Base-by-base conservation (phyloP, 92 coral and sea anemone genomes). In the Zoanthus sansibaricus region DNA sequence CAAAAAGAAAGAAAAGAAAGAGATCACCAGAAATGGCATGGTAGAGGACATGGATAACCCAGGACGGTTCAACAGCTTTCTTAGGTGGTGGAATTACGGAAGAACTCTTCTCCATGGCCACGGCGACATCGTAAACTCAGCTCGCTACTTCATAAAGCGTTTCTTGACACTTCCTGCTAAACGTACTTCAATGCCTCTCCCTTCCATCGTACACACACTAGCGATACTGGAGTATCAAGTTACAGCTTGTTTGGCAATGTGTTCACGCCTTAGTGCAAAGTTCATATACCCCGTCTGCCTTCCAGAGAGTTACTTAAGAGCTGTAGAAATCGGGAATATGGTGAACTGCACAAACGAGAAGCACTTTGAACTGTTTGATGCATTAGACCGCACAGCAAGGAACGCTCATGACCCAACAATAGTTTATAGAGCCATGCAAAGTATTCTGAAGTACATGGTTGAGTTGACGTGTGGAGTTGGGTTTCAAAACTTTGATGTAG, bases 71-170 rank as follows among this genome's bases (percentile, higher is more conserved):
- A 88, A 86, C 32, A 88, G 93, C 67, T 94, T 94, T 77, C 87
- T 92, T 30, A 87, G 91, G 3, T 89, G 90, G 86, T 94, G 97
- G 94, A 94, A 96, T 48, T 32, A 71, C 21, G 97, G 96, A 0
- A 96, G 90, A 79, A 72, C 33, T 21, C 66, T 64, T 17, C 64
- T 94, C 15, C 90, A 92, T 67, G 85, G 70, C 21, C 25, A 90
- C 17, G 90, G 94, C 5, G 91, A 96, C 79, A 79, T 96, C 37
- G 47, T 25, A 15, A 78, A 87, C 15, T 89, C 98, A 5, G 90
- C 90, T 21, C 96, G 90, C 58, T 30, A 75, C 17, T 89, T 82
- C 32, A 83, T 90, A 5, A 86, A 92, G 76, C 91, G 94, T 79
- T 96, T 96, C 82, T 82, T 96, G 25, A 85, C 75, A 15, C 84